Evolutionary conservation across 1,140 invertebrate species (phyloP).

Genomic region (Anastatus disparis): DNA sequence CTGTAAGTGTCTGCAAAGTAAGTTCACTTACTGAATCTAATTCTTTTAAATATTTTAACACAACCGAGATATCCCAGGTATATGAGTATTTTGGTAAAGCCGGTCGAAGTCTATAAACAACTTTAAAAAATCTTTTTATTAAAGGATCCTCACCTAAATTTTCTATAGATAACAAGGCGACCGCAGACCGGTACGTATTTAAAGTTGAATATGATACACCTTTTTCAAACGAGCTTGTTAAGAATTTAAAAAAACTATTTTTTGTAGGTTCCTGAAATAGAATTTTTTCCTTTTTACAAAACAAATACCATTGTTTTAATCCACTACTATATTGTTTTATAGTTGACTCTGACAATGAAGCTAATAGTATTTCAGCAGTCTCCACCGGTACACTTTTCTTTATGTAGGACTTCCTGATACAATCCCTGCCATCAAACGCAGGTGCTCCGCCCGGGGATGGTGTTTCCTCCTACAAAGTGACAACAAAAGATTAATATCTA

Average conservation of each 20-base stretch:
- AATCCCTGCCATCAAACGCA: slow-evolving; percentile 26
- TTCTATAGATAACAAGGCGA: slow-evolving; percentile 28
- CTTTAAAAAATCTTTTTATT: slow-evolving; percentile 47
- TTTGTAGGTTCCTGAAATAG: not conserved
- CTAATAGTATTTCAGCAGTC: not conserved
- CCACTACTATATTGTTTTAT: slow-evolving; percentile 23
- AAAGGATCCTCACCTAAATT: slow-evolving; percentile 33
- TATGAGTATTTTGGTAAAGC: slow-evolving; percentile 40
- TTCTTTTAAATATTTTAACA: slow-evolving; percentile 43
- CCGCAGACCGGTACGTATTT: slow-evolving; percentile 20
- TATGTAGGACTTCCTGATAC: slow-evolving; percentile 30
- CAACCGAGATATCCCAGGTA: slow-evolving; percentile 45
- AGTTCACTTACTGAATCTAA: slow-evolving; percentile 22
- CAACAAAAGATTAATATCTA: slow-evolving; percentile 23
- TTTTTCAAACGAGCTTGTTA: slow-evolving; percentile 29
- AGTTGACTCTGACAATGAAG: slow-evolving; percentile 13
- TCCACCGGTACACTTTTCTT: not conserved
- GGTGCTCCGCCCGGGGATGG: slow-evolving; percentile 3
- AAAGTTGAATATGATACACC: slow-evolving; percentile 9
- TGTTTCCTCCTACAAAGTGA: slow-evolving; percentile 30
- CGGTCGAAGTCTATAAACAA: slow-evolving; percentile 39
- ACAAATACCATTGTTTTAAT: slow-evolving; percentile 11
- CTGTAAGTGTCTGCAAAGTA: slow-evolving; percentile 27
- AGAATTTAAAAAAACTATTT: slow-evolving; percentile 5
- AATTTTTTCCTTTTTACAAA: slow-evolving; percentile 13